These are phyloP conservation scores for Caenorhabditis tropicalis DNA, from an alignment of 1,140 invertebrate genomes.

Conservation along the genomic window DNA sequence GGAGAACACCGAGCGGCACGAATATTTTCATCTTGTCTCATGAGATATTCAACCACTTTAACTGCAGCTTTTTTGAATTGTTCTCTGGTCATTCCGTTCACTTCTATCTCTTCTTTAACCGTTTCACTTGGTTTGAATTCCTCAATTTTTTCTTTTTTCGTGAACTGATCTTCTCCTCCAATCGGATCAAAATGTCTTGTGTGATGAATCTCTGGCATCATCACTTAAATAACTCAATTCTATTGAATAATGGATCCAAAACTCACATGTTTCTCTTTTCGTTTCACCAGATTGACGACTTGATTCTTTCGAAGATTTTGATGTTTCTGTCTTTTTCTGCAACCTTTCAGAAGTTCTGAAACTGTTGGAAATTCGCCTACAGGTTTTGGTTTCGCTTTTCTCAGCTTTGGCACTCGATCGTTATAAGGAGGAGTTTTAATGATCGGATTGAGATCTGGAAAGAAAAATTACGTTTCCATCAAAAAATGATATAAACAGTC, in stretches of 20 bases:
- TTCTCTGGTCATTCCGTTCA: conserved; percentile 18
- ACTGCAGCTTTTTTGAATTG: conserved; percentile 13
- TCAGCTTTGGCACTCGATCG: background rate
- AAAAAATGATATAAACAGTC: background rate
- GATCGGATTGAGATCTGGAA: conserved; percentile 9
- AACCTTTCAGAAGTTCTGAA: background rate
- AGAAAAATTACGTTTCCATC: background rate
- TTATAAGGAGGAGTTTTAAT: conserved; percentile 6
- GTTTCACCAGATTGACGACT: background rate
- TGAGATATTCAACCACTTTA: conserved; percentile 21
- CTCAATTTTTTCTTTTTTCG: conserved; percentile 22
- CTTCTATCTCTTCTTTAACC: background rate
- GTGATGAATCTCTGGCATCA: conserved; percentile 30
- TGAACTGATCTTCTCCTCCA: conserved; percentile 5
- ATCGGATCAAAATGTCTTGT: conserved; percentile 23
- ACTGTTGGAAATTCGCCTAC: background rate
- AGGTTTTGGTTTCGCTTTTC: background rate
- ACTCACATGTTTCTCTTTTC: background rate
- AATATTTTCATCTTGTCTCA: conserved; percentile 18
- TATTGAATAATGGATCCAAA: background rate
- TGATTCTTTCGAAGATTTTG: conserved; percentile 14
- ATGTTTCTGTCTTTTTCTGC: background rate
- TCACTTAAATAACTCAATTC: background rate
- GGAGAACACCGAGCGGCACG: conserved; percentile 12
- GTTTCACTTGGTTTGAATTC: conserved; percentile 4